Evolutionary conservation across 1,140 invertebrate species (phyloP), one percentile per base, ranked within the genome.

Genomic region (Centruroides sculpturatus): DNA sequence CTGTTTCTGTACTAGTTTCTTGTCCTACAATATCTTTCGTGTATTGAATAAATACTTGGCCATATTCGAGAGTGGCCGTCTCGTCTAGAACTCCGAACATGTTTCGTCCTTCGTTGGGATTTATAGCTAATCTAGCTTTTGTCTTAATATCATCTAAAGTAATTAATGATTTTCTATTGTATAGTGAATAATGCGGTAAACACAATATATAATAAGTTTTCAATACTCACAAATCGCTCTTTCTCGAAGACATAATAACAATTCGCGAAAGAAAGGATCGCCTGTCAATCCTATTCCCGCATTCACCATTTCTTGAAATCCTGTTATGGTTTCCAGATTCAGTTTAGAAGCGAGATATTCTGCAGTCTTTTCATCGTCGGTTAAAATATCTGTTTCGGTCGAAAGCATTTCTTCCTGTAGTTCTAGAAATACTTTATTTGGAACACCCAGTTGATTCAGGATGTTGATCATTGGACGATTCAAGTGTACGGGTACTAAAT

Each of bases 391-490:
- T 10, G 55, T 54, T 6, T 68, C n/a, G 9, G 55, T 50, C 35
- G 51, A 34, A 7, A 66, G 47, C 54, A 57, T 57, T 23, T 57
- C 53, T 46, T 61, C 47, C 51, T 66, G 64, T 7, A 66, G 35
- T 54, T 46, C 12, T n/a, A 66, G 49, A 34, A 66, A 66, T 3
- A 60, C 49, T 13, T 60, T 36, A 4, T 36, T 55, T 2, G 34
- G 4, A 8, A 68, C 55, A 5, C 63, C 63, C 23, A 65, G 46
- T 35, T 69, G 67, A 57, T 69, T 57, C 35, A 69, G 35, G n/a
- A 69, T 67, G 12, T 64, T 60, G 13, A 69, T 64, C 10, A 69
- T 57, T 0, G 68, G 66, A 34, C 64, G 55, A 53, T 69, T 69
- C 9, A 69, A 55, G 7, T 56, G 59, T 8, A 68, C 47, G 46